A percentile compares a stretch with the other conserved stretches of the same genome.
Conservation (phyloP, 2,797 vertebrate species). For the Aselliscus stoliczkanus region DNA sequence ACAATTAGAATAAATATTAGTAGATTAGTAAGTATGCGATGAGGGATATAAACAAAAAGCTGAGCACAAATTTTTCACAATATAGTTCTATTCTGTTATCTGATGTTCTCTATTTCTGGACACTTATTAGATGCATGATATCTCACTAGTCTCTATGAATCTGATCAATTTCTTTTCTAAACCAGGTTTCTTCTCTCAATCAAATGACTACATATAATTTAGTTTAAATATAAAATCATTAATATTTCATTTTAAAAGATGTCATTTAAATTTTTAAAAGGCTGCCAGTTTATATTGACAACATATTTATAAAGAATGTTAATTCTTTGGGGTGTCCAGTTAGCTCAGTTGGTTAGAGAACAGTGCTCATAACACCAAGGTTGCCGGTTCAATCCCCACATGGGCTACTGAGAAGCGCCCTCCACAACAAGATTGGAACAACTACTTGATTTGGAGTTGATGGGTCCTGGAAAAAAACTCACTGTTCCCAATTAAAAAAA, state of each 20-base stretch:
- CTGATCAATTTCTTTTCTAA: not conserved
- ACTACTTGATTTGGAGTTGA: no score
- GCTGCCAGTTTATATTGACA: not conserved
- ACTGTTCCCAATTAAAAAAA: no score
- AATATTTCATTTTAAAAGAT: not conserved
- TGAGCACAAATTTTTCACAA: not conserved
- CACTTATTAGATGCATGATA: not conserved
- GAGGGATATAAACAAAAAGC: not conserved
- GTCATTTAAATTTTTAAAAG: not conserved
- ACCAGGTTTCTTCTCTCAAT: not conserved
- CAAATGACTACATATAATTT: not conserved
- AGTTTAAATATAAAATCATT: not conserved
- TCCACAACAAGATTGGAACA: no score
- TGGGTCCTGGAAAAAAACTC: no score
- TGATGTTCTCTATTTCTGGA: not conserved
- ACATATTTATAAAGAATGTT: not conserved
- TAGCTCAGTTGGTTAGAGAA: no score
- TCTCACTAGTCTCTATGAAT: not conserved
- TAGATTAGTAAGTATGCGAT: not conserved
- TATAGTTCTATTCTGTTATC: not conserved
- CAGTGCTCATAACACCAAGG: no score
- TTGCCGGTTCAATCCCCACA: no score
- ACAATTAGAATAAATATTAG: not conserved
- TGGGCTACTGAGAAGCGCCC: no score
- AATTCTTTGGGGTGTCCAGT: not conserved